Base-by-base conservation (phyloP, 2,113 vertebrate species). In the Phrynosoma platyrhinos region DNA sequence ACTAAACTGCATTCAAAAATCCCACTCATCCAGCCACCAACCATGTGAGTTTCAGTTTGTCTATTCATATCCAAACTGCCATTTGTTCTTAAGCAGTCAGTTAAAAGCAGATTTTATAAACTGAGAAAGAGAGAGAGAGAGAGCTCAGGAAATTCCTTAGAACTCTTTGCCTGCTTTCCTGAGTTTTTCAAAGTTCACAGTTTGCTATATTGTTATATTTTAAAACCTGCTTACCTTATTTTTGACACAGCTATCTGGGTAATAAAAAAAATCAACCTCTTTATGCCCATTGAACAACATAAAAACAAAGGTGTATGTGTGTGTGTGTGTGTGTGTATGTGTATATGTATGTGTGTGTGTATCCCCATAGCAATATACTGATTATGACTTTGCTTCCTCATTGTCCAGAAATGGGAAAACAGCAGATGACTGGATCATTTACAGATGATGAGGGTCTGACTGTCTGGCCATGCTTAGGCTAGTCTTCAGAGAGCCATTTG, bases 401-500 rank as follows among this genome's bases (percentile, higher is more conserved):
- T 32, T 87, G 80, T 36, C 78, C 83, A 86, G 27, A 47, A n/a
- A 13, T 21, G 58, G 68, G 14, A 64, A 87, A 9, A n/a, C 3
- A 30, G 10, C 25, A 47, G 5, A 40, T 32, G 32, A 72, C 16
- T 89, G 23, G 36, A 89, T 82, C 69, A 52, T 87, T 89, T 91
- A 75, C 84, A 91, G 5, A 47, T 80, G 58, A 32, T 87, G 18
- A 58, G 82, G 42, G 52, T 79, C 66, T 87, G 75, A 25, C 21
- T 88, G 1, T 25, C 55, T 81, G 75, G 21, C 78, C 0, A 36
- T 77, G 53, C 12, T 83, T 91, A 53, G 84, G 42, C 32, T 80
- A 66, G 4, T 86, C 75, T 55, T 64, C 27, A 8, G 10, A 83
- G 83, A 91, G 32, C 40, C 79, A 62, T 27, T 93, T 89, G 76